These are phyloP conservation scores for Lepidocyrtoides sp. DNA, from an alignment of 2,888 invertebrate genomes.

Conservation along the genomic window DNA sequence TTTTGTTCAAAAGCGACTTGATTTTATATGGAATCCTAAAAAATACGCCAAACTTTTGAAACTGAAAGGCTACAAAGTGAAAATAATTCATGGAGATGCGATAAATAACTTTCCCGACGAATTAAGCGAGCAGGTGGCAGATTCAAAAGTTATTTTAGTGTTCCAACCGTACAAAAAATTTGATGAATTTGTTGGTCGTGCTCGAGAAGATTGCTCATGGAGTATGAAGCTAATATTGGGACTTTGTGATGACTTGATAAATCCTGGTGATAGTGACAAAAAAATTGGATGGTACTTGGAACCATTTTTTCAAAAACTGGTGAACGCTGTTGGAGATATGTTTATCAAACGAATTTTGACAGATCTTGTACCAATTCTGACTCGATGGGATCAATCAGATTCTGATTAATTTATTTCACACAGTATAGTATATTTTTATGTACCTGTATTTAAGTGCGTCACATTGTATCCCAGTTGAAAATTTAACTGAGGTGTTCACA, in stretches of 20 bases:
- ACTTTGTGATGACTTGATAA: slow-evolving; percentile 64
- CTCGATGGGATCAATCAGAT: slow-evolving; percentile 17
- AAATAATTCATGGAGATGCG: slow-evolving; percentile 81
- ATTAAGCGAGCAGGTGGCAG: background rate
- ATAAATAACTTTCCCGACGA: slow-evolving; percentile 31
- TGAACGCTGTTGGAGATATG: slow-evolving; percentile 64
- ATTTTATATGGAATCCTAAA: slow-evolving; percentile 82
- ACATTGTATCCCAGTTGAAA: background rate
- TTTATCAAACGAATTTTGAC: slow-evolving; percentile 29
- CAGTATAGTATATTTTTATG: too few relatives aligned
- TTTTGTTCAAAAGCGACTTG: slow-evolving; percentile 80
- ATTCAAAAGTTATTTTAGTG: slow-evolving; percentile 46
- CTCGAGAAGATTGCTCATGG: slow-evolving; percentile 50
- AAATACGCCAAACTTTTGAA: slow-evolving; percentile 80
- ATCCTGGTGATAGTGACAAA: slow-evolving; percentile 13
- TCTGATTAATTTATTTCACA: slow-evolving; percentile 24
- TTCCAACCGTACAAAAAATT: slow-evolving; percentile 82
- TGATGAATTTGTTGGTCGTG: slow-evolving; percentile 64
- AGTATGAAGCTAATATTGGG: slow-evolving; percentile 48
- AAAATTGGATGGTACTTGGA: background rate
- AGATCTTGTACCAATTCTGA: slow-evolving; percentile 55
- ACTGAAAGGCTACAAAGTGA: slow-evolving; percentile 74
- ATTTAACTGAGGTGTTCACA: too few relatives aligned
- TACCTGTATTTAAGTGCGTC: too few relatives aligned
- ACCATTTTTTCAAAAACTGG: slow-evolving; percentile 52